Base-by-base conservation (phyloP, 2,888 invertebrate genomes). In the Aradus depressus region DNA sequence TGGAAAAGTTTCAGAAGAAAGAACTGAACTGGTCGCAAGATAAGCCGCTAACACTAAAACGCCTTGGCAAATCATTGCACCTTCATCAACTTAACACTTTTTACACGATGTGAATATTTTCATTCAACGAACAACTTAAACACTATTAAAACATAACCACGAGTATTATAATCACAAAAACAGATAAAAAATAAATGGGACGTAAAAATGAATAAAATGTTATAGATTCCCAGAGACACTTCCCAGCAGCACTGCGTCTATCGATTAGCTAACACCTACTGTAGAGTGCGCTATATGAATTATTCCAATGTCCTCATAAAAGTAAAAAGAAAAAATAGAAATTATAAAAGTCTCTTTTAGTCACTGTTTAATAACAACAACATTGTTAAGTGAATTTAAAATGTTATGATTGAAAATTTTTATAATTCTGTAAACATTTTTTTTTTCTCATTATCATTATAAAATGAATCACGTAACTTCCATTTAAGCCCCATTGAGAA, bases 211-310 rank as follows among this genome's bases (percentile, higher is more conserved):
- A n/a, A 42, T 28, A 47, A 47, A 47, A 37, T 47, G 37, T 47
- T 38, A 47, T 47, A 47, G 47, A 47, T 47, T 47, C 47, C 47
- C 37, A 38, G 47, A 47, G 47, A 38, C 47, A 47, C 47, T 37
- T 25, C 37, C 32, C 37, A 54, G 48, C 55, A 55, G 55, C 55
- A 55, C 53, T 55, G 55, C 55, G 55, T 55, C 52, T 55, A 55
- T 55, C 55, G 55, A 55, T 55, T 55, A 51, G 53, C 51, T 48
- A 45, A 41, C 32, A 25, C 53, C 16, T 23, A 50, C 50, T 50
- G 25, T 50, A 50, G 50, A 50, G 50, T 32, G 50, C 50, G 47
- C 47, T 47, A 26, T 23, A 47, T 47, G 37, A 47, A 47, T 47
- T 47, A 47, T 47, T 38, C 38, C 47, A 23, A 6, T 12, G 18